Evolutionary conservation across 2,797 vertebrate genomes (phyloP), one percentile per base, ranked within the genome.

Genomic region (Enteromius radiatus): DNA sequence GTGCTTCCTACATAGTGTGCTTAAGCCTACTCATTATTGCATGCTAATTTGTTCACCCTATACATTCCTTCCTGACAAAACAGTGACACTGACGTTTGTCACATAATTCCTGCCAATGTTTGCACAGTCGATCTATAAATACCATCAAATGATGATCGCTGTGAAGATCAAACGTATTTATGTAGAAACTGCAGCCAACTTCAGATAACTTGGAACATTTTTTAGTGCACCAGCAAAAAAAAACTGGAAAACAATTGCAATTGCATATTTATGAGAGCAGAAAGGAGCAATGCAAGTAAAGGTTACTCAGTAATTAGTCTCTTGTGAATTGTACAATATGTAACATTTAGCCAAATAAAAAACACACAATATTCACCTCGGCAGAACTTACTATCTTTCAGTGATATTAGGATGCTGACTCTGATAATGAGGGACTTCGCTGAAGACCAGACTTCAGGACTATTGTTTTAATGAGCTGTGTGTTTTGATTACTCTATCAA

Each of bases 331-430:
- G 15, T 2, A 31, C 33, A 75, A 71, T 47, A 80, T 71, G 38
- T 45, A 61, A 75, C 70, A 80, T 49, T 74, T 74, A 81, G n/a
- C 59, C 59, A 81, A 54, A 33, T 61, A 74, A 52, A 81, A 81
- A 3, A 26, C n/a, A 64, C 28, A 45, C 41, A 36, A 11, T 36
- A n/a, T 65, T 65, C 52, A 67, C 70, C 61, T 26, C 49, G 41
- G 31, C 59, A 73, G 31, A 36, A 12, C 56, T 49, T 63, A 45
- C 15, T 33, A 59, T 49, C 7, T 41, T 38, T 73, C 14, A 38
- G 28, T 21, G 56, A 49, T 73, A 45, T 81, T 26, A 81, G 33
- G n/a, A 63, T 81, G 43, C 31, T 65, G 56, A 74, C 43, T 63
- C n/a, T 45, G 68, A 45, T 47, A 63, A 63, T 80, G 7, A 61